These are phyloP conservation scores for Nasonia longicornis DNA, from an alignment of 1,140 invertebrate genomes.

Conservation along the genomic window DNA sequence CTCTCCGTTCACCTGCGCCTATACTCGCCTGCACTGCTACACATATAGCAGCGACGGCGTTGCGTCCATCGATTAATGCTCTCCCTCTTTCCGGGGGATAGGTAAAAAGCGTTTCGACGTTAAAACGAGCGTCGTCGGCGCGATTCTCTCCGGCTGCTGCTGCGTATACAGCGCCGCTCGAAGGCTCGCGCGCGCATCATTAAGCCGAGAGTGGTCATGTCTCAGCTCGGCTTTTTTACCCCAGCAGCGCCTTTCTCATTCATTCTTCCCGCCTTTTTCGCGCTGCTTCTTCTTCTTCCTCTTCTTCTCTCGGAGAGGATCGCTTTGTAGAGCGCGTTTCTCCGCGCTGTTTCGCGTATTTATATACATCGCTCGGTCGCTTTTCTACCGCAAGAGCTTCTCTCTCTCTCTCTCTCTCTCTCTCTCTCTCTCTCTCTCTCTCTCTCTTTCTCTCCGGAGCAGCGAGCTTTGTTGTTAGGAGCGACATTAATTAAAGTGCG, in stretches of 20 bases:
- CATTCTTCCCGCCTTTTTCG: slow-evolving; percentile 45
- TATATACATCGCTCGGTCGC: slow-evolving; percentile 17
- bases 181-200: slow-evolving; percentile 61
- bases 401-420: slow-evolving; percentile 48
- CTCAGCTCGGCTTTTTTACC: slow-evolving; percentile 44
- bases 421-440: slow-evolving; percentile 51
- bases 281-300: slow-evolving; percentile 44
- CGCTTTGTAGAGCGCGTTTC: slow-evolving; percentile 13
- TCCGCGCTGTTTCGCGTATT: slow-evolving; percentile 1
- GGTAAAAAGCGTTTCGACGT: slow-evolving; percentile 54
- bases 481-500: neutral
- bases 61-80: slow-evolving; percentile 52
- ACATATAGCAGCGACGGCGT: neutral
- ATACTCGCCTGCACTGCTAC: neutral
- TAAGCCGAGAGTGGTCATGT: slow-evolving; percentile 64
- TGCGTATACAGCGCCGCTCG: neutral
- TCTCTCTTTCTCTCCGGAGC: slow-evolving; percentile 24
- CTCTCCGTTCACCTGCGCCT: neutral
- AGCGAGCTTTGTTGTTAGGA: neutral
- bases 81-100: neutral
- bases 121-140: slow-evolving; percentile 42
- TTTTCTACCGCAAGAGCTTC: slow-evolving; percentile 21
- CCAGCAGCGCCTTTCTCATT: slow-evolving; percentile 27
- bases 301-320: neutral
- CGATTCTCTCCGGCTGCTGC: neutral